Evolutionary conservation across 2,113 vertebrate species (phyloP), one percentile per base, ranked within the genome.

Genomic region (Triplophysa dalaica): DNA sequence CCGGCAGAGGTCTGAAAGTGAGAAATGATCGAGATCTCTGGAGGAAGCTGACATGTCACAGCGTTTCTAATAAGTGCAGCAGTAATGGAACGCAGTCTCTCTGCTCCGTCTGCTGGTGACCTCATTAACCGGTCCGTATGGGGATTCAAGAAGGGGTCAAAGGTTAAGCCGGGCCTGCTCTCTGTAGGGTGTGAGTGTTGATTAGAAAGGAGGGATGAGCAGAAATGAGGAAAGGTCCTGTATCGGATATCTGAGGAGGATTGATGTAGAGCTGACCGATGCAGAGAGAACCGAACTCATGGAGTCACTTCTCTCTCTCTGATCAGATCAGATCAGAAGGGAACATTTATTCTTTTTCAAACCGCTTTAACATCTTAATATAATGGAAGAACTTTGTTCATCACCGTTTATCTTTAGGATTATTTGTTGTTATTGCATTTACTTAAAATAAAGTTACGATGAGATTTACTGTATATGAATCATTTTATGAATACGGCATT

Each of bases 51-150:
- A 54, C 8, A 12, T 33, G 50, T 26, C 68, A n/a, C 45, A 33
- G 16, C n/a, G 24, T 33, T 14, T 14, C 69, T 72, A 72, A 38
- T 58, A 38, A 72, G 69, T 58, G 69, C 1, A 56, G 67, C 67
- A 29, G 67, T 43, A 48, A 68, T 48, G 13, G 66, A 22, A 21
- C 64, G 41, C 19, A 19, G 13, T 70, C 50, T 80, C 29, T 29
- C 29, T 17, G 22, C 48, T 26, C 52, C 78, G 50, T 65, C 52
- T 26, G 48, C 33, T 8, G 38, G 17, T 60, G 62, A 66, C 70
- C 69, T 80, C 70, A 50, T 76, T 38, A 54, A 10, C 64, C 4
- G 16, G 33, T 5, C 73, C 33, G 26, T 41, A 61, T 52, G 29
- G 33, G 38, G 33, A 68, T 26, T 45, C 19, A 43, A 9, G 13